Evolutionary conservation across 1,140 invertebrate species (phyloP), one percentile per base, ranked within the genome.

Genomic region (Zaprionus tsacasi): DNA sequence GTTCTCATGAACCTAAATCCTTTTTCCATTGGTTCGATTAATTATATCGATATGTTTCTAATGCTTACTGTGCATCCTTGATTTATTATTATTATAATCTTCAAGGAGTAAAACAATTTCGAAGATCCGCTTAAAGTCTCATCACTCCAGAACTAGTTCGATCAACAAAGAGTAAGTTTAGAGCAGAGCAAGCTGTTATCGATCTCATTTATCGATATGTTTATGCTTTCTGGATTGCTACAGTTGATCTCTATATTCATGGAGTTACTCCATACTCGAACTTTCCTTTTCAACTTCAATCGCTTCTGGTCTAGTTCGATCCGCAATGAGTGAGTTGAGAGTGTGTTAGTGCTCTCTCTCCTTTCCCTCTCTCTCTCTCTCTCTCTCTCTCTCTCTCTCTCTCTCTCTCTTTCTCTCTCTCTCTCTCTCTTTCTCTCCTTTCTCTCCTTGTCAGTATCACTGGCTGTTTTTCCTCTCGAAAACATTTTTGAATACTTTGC

Each of bases 401-500:
- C 21, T 21, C 15, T 45, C 8, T n/a, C 7, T n/a, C 21, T 21
- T 45, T 45, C 43, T 17, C n/a, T 11, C 0, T 21, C 45, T 45
- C 8, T 2, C 8, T 6, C 17, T 45, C 43, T 17, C n/a, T 11
- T 0, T 48, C 43, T 48, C n/a, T 43, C 4, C n/a, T n/a, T n/a
- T 15, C 6, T 45, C 13, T 45, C 15, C n/a, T n/a, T n/a, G n/a
- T n/a, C n/a, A n/a, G n/a, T n/a, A n/a, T n/a, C n/a, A n/a, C n/a
- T n/a, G n/a, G n/a, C n/a, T n/a, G n/a, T 2, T 45, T 15, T 45
- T 45, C n/a, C n/a, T 45, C 8, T 7, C 7, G 7, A 15, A 45
- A 45, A 45, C n/a, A n/a, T 45, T 45, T 45, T 15, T 45, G 40
- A 45, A 45, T 45, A 33, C 12, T 61, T 61, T 45, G 5, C 54